Base-by-base conservation (phyloP, 2,888 invertebrate genomes). In the Melinaea menophilus region DNA sequence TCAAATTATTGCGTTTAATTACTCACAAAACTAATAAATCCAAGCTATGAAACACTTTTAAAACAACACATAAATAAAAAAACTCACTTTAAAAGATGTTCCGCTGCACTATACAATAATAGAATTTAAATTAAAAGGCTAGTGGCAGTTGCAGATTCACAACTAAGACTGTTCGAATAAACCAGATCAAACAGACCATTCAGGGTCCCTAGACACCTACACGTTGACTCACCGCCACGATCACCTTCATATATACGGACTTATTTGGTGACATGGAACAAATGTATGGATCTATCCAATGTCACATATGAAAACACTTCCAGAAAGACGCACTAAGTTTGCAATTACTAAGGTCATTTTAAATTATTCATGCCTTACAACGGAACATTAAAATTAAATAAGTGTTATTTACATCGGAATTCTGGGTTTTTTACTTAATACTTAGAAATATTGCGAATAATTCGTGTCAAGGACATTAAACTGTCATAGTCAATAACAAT, bases 161-260 rank as follows among this genome's bases (percentile, higher is more conserved):
- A 76, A 76, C 80, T 77, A 79, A 77, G 73, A 75, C 78, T 79
- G 75, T 77, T 77, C 79, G 79, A 85, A 80, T 82, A 82, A 81
- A 78, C 72, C 72, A 72, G 75, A 69, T 70, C 72, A 75, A 73
- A 70, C 71, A 71, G 72, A 71, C 69, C 71, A 68, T 75, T 77
- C 82, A 79, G 81, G 81, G 79, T 78, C 76, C 75, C 71, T 73
- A 72, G 71, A 77, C 86, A 80, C 86, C 86, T 81, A 85, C 87
- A 77, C 84, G 72, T 78, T 88, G 88, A 88, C 78, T 88, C 89
- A 89, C 75, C 46, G 66, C 71, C 78, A 77, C 79, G 85, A 84
- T 90, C 85, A 88, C 90, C 90, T 90, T 89, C 88, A 81, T 73
- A 73, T 75, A 78, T 82, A 85, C 84, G 86, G 86, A 89, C 90